phyloP scores from a whole-genome alignment of 2,797 vertebrate genomes.

The Lutjanus argentimaculatus region DNA sequence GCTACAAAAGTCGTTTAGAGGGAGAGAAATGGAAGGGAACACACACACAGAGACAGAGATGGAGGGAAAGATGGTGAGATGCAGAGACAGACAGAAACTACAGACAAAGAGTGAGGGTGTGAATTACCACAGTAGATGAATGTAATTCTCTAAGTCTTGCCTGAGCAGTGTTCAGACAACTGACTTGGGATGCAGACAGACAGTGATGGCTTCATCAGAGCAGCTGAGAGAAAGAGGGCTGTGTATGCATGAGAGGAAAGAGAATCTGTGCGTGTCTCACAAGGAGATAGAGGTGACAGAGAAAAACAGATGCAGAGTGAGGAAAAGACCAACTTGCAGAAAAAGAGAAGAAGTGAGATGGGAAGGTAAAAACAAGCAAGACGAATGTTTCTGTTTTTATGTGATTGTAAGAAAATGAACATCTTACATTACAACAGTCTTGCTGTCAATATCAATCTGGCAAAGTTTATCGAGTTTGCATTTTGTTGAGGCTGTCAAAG shows the following conservation, averaged over 20 bases:
- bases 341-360: conserved; percentile 26
- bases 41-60: conserved; percentile 35
- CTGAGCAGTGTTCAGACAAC: conserved; percentile 61
- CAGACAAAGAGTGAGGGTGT: conserved; percentile 59
- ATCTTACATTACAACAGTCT: not conserved
- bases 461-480: not conserved
- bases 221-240: conserved; percentile 35
- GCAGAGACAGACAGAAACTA: conserved; percentile 35
- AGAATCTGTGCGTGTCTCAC: conserved; percentile 37
- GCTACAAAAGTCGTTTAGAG: conserved; percentile 69
- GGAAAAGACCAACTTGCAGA: conserved; percentile 45
- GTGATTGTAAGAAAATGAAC: conserved; percentile 16
- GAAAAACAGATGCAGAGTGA: conserved; percentile 59
- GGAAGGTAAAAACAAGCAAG: conserved; percentile 11
- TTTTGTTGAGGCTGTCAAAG: not conserved
- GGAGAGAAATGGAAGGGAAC: conserved; percentile 58
- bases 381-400: conserved; percentile 12
- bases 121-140: conserved; percentile 73
- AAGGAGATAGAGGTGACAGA: conserved; percentile 52
- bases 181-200: conserved; percentile 61
- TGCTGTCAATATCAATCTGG: not conserved
- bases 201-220: conserved; percentile 72
- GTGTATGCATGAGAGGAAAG: conserved; percentile 25
- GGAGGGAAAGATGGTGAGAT: conserved; percentile 46
- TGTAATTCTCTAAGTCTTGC: conserved; percentile 67